These are phyloP conservation scores for Nemotelus pantherinus DNA, from an alignment of 2,888 invertebrate genomes.

Conservation along the genomic window DNA sequence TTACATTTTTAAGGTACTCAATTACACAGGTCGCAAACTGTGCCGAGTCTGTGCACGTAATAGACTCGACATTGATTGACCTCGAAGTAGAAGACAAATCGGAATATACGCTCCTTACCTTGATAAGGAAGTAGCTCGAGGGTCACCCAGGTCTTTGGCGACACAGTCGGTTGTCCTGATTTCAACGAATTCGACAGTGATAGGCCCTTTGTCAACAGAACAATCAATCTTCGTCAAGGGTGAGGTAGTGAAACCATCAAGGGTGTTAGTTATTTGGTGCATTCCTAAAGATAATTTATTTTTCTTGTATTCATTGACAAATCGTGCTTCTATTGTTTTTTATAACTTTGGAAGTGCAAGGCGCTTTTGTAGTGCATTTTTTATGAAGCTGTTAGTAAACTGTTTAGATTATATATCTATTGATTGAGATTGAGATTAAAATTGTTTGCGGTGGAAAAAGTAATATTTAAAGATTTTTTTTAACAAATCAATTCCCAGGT, in stretches of 20 bases:
- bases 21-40: conserved; percentile 29
- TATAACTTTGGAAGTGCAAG: no score
- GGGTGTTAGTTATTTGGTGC: not conserved
- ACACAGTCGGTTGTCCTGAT: conserved; percentile 1
- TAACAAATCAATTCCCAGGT: no score
- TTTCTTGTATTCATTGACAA: no score
- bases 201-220: not conserved
- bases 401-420: no score
- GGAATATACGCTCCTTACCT: not conserved
- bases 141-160: conserved; percentile 29
- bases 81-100: not conserved
- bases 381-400: no score
- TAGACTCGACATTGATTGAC: conserved; percentile 36
- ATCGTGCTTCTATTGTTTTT: no score
- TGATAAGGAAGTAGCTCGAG: conserved; percentile 3
- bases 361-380: no score
- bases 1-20: conserved; percentile 28
- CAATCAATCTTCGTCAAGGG: conserved; percentile 24
- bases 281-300: no score
- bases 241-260: not conserved
- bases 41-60: conserved; percentile 38
- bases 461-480: no score
- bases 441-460: no score
- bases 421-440: no score
- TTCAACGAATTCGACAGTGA: conserved; percentile 2